These are phyloP conservation scores for Arge pagana DNA, from an alignment of 2,888 invertebrate species.

Conservation along the genomic window DNA sequence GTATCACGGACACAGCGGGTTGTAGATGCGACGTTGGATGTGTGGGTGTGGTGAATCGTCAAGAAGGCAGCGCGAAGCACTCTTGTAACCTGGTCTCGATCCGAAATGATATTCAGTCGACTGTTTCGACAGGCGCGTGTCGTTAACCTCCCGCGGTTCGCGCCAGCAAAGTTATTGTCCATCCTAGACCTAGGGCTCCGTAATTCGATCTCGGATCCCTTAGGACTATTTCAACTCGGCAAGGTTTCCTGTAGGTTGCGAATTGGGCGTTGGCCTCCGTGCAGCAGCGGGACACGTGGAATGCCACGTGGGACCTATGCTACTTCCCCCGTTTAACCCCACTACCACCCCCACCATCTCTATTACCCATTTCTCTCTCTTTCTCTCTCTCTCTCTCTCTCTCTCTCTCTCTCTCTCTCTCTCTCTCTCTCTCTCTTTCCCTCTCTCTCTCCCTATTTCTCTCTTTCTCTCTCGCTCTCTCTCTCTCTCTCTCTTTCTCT, in stretches of 20 bases:
- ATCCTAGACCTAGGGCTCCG: slow-evolving; percentile 35
- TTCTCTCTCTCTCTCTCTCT: slow-evolving; percentile 25
- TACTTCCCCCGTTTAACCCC: slow-evolving; percentile 4
- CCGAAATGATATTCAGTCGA: slow-evolving; percentile 49
- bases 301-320: slow-evolving; percentile 14
- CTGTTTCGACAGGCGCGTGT: slow-evolving; percentile 52
- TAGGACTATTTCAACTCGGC: slow-evolving; percentile 35
- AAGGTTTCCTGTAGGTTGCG: slow-evolving; percentile 39
- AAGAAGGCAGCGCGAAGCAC: slow-evolving; percentile 12
- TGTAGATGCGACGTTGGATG: slow-evolving; percentile 7
- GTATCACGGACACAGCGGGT: slow-evolving; percentile 8
- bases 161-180: slow-evolving; percentile 46
- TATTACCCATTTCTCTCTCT: slow-evolving; percentile 12
- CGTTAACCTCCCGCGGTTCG: slow-evolving; percentile 49
- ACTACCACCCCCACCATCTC: slow-evolving; percentile 11
- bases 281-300: slow-evolving; percentile 24
- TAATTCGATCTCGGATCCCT: slow-evolving; percentile 28
- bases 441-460: not conserved
- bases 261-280: slow-evolving; percentile 50
- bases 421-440: not conserved
- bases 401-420: slow-evolving; percentile 16
- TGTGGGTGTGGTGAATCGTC: slow-evolving; percentile 5
- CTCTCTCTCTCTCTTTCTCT: not conserved
- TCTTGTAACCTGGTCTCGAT: slow-evolving; percentile 27
- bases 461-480: too few species aligned